Percentiles rank a stretch among this genome's conserved stretches.
Evolutionary conservation across 2,797 vertebrate species (phyloP).

Genomic region (Philypnodon macrostomus): DNA sequence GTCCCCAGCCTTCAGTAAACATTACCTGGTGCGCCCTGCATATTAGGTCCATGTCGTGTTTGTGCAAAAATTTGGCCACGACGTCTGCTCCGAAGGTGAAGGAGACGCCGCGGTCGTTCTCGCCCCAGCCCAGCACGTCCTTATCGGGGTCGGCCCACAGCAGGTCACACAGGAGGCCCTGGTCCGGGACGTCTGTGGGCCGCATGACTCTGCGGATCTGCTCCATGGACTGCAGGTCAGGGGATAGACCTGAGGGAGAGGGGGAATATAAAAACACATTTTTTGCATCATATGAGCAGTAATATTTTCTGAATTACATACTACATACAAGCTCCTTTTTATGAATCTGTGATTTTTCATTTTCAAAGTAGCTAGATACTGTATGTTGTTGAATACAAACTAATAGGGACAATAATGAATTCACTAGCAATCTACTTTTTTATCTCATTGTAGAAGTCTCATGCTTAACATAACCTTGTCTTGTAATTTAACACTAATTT

Average conservation of each 20-base stretch:
- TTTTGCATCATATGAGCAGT: no score
- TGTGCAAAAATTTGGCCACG: constrained; percentile 85
- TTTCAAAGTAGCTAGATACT: no score
- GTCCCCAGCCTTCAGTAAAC: background rate
- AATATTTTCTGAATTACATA: no score
- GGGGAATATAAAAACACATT: background rate
- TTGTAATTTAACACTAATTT: no score
- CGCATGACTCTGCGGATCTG: constrained; percentile 84
- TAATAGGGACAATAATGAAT: no score
- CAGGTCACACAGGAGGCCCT: constrained; percentile 82
- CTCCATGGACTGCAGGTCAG: constrained; percentile 83
- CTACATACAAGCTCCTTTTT: no score
- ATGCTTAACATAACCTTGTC: no score
- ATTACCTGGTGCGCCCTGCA: constrained; percentile 83
- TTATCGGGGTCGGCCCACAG: constrained; percentile 84
- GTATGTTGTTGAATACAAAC: no score
- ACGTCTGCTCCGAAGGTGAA: constrained; percentile 84
- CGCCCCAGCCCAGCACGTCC: constrained; percentile 82
- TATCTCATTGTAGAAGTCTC: no score
- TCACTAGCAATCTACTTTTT: no score
- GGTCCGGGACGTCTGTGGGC: constrained; percentile 83
- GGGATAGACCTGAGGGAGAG: constrained; percentile 70
- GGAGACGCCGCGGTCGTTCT: constrained; percentile 83
- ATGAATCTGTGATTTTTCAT: no score
- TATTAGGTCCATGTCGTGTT: constrained; percentile 87